Base-by-base conservation (phyloP, 2,888 invertebrate genomes). In the Colostygia pectinataria region DNA sequence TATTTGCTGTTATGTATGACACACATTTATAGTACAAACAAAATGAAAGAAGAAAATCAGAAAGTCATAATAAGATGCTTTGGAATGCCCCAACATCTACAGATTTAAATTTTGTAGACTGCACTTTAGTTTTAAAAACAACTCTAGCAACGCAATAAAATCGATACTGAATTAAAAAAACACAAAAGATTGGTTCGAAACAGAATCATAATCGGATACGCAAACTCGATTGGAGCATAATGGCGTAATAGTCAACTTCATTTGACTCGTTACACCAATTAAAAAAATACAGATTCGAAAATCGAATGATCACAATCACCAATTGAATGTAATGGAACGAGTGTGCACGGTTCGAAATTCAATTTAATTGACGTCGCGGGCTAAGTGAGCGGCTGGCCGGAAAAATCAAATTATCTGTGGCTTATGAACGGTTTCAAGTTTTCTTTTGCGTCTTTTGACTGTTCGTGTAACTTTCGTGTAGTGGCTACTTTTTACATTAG, bases 241-340 rank as follows among this genome's bases (percentile, higher is more conserved):
- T 38, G 29, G 32, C 36, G 32, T 51, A 31, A 42, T 29, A 44
- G 47, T 50, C 49, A 47, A 54, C 52, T 59, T 53, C 25, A 45
- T 50, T 52, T 51, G 39, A 36, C 47, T 59, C 52, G 53, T 59
- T 54, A 59, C 50, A 53, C 33, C 42, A 45, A 42, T 52, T 43
- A 42, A 55, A 59, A 58, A 57, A 53, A 54, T 45, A 57, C 50
- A 48, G 57, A 57, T 55, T 56, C 46, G 40, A 63, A 64, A 59
- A 48, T 55, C 53, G 59, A 63, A 62, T 57, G 53, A 64, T 60
- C 55, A 61, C 53, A 65, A 60, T 63, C 58, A 47, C 53, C 61
- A 57, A 57, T 62, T 61, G 65, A 61, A 61, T 61, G 62, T 59
- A 60, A 65, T 57, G 57, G 61, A 65, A 61, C 58, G 63, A 63